phyloP scores from a whole-genome alignment of 2,797 vertebrate species.

The Neosilurus mollespiculum region DNA sequence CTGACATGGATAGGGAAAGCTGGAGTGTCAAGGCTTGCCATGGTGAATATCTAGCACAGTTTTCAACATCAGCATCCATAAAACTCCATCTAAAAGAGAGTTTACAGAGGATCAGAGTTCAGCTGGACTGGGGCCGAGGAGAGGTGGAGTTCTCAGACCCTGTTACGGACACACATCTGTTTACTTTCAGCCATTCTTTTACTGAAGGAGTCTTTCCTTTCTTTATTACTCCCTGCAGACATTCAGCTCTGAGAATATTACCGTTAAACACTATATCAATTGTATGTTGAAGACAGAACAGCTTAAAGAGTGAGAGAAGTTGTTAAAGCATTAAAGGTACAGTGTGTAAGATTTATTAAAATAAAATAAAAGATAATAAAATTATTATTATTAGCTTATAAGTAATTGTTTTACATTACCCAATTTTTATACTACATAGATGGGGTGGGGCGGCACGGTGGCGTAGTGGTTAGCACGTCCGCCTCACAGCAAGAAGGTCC shows the following conservation, averaged over 20 bases:
- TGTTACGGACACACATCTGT: not conserved
- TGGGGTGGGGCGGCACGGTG: too few species aligned
- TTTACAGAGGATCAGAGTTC: slow-evolving; percentile 22
- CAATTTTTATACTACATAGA: too few species aligned
- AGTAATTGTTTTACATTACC: too few species aligned
- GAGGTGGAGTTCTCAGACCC: slow-evolving; percentile 31
- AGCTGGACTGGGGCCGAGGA: slow-evolving; percentile 21
- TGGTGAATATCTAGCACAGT: slow-evolving; percentile 1
- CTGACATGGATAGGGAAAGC: not conserved
- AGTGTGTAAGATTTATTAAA: too few species aligned
- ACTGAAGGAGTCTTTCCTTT: slow-evolving; percentile 35
- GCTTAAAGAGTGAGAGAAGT: not conserved
- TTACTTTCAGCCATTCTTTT: slow-evolving; percentile 27
- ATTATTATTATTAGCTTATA: too few species aligned
- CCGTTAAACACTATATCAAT: not conserved
- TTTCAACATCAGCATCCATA: not conserved
- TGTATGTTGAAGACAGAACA: not conserved
- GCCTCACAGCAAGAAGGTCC: too few species aligned
- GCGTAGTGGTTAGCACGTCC: too few species aligned
- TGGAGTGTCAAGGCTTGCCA: slow-evolving; percentile 25
- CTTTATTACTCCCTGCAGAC: slow-evolving; percentile 10
- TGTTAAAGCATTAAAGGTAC: not conserved
- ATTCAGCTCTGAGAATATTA: not conserved
- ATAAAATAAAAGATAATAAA: too few species aligned
- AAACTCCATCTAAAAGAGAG: slow-evolving; percentile 4